A percentile compares a stretch with the other conserved stretches of the same genome.
Conservation (phyloP, 2,888 invertebrate species). For the Arctia plantaginis region DNA sequence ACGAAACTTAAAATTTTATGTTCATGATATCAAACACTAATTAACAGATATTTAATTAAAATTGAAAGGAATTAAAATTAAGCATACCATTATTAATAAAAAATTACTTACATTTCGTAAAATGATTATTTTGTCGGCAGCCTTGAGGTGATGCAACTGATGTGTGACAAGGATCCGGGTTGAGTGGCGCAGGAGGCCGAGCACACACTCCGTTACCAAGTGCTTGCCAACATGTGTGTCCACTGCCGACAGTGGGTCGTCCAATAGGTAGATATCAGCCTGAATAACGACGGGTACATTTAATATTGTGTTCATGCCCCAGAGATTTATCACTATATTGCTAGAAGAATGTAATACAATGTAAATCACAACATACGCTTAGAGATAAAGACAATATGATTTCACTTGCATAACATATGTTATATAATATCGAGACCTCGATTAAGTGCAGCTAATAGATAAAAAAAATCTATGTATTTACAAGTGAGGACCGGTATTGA, state of each 20-base stretch:
- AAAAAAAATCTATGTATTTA: too few relatives aligned
- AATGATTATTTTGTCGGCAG: conserved; percentile 88
- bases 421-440: too few relatives aligned
- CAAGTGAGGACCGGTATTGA: too few relatives aligned
- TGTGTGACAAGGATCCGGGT: conserved; percentile 93
- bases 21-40: not conserved
- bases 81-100: not conserved
- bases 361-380: too few relatives aligned
- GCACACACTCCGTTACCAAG: conserved; percentile 89
- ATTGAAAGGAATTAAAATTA: not conserved
- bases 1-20: not conserved
- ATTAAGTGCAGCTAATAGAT: too few relatives aligned
- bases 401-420: too few relatives aligned
- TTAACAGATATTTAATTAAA: not conserved
- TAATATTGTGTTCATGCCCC: not conserved
- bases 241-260: conserved; percentile 92
- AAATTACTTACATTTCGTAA: conserved; percentile 87
- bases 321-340: not conserved
- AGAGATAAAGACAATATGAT: too few relatives aligned
- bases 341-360: not conserved
- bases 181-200: conserved; percentile 86
- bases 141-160: conserved; percentile 91
- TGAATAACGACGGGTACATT: conserved; percentile 42
- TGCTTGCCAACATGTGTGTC: conserved; percentile 91
- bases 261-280: conserved; percentile 91